Conservation (phyloP, 2,113 vertebrate species). For the Brachionichthys hirsutus region DNA sequence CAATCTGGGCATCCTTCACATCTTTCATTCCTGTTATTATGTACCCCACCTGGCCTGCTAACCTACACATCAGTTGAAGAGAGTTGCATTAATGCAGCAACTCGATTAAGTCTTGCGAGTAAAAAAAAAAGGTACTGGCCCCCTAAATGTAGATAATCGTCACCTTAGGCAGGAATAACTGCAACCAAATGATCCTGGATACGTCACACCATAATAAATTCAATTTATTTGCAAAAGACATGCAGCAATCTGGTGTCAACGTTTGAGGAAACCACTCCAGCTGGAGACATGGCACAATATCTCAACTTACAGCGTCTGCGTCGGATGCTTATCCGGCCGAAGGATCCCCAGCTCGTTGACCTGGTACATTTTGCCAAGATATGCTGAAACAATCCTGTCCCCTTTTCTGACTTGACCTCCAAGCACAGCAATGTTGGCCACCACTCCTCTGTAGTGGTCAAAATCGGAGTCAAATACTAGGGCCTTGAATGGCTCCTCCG, state of each 20-base stretch:
- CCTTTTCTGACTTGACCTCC: slow-evolving; percentile 87
- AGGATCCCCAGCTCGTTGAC: slow-evolving; percentile 92
- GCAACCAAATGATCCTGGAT: too few relatives aligned
- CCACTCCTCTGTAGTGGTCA: slow-evolving; percentile 91
- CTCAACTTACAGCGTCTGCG: slow-evolving; percentile 80
- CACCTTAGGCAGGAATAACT: too few relatives aligned
- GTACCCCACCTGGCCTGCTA: slow-evolving; percentile 96
- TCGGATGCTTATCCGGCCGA: slow-evolving; percentile 84
- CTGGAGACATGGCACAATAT: not conserved
- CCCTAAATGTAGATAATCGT: too few relatives aligned
- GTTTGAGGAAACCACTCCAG: not conserved
- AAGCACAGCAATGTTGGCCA: slow-evolving; percentile 89
- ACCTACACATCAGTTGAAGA: slow-evolving; percentile 71
- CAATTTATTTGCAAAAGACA: not conserved
- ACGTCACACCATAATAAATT: too few relatives aligned
- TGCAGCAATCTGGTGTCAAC: too few relatives aligned
- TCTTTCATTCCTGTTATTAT: slow-evolving; percentile 95
- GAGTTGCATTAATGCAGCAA: not conserved
- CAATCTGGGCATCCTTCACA: slow-evolving; percentile 97
- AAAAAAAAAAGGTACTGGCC: too few relatives aligned
- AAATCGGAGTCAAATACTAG: slow-evolving; percentile 95
- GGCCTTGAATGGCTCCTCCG: slow-evolving; percentile 83
- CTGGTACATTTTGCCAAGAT: slow-evolving; percentile 88
- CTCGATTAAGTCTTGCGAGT: too few relatives aligned
- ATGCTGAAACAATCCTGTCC: slow-evolving; percentile 83